Evolutionary conservation across 2,888 invertebrate species (phyloP), one percentile per base, ranked within the genome.

Genomic region (Napeogenes sylphis): DNA sequence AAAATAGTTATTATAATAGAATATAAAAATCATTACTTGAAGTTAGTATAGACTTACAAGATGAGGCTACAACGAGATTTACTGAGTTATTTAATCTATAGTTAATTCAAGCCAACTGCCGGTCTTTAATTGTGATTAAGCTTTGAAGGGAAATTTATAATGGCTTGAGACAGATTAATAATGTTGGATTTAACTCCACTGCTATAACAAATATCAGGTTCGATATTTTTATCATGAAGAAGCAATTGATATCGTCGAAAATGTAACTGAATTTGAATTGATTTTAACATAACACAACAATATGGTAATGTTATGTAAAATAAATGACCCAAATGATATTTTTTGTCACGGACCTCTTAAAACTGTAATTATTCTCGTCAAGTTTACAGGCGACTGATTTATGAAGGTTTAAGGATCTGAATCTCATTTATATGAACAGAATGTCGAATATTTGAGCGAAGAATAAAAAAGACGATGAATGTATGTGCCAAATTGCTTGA

Each of bases 401-500:
- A 53, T 53, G 56, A 63, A 58, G 38, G 54, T 38, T 57, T 59
- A 65, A 47, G 59, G 58, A 60, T 64, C 59, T 58, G 13, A 62
- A 58, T 54, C 55, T 54, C 13, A 47, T 60, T 60, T 51, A 56
- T 38, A 47, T 53, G 51, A 55, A 63, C 54, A 42, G 42, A 42
- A 51, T 51, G n/a, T 51, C 5, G 58, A 61, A 62, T 58, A 57
- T 66, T 62, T 68, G 65, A 68, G 63, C 56, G 63, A 68, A 58
- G 55, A 63, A 57, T 58, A 58, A 53, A 46, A 60, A 53, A 51
- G 46, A 21, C 35, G 46, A 58, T 45, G 60, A 45, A 55, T 56
- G 62, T 65, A 45, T 70, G 63, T 62, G 67, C 67, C 61, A 71
- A 71, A 68, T 66, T 64, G 65, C 61, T 69, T 66, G 63, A 63